Percentiles rank a stretch among this genome's conserved stretches.
These are phyloP conservation scores for Bradynema listronoti DNA, from an alignment of 1,140 invertebrate species.

Conservation along the genomic window DNA sequence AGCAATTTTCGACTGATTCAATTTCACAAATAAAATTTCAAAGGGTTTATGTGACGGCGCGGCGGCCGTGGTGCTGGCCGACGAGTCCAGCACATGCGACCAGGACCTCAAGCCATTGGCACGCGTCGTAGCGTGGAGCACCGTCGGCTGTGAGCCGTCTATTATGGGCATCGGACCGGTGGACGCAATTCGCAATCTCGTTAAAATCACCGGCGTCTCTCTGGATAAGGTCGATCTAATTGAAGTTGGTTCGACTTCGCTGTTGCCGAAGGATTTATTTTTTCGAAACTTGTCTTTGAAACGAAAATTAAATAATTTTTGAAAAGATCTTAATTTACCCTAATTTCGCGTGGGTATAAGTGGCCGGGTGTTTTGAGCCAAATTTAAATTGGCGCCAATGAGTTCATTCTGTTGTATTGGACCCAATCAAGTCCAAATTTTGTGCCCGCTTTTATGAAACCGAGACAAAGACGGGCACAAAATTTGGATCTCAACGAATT, in stretches of 20 bases:
- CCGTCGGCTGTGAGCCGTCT: constrained; percentile 64
- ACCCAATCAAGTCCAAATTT: no score
- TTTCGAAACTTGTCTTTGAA: no score
- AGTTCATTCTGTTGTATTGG: no score
- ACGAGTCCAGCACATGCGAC: constrained; percentile 77
- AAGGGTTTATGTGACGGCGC: constrained; percentile 93
- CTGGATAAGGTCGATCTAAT: constrained; percentile 82
- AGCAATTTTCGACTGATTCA: not conserved
- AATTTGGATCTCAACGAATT: no score
- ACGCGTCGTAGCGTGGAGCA: constrained; percentile 61
- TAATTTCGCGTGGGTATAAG: no score
- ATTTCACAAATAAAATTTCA: constrained; percentile 29
- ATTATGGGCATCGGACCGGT: constrained; percentile 75
- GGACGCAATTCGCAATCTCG: constrained; percentile 79
- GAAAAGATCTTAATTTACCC: no score
- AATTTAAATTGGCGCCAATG: no score
- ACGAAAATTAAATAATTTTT: no score
- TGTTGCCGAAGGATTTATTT: constrained; percentile 72
- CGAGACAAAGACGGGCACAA: no score
- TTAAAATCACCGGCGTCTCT: constrained; percentile 67
- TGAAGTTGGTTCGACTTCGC: constrained; percentile 92
- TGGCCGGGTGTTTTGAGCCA: no score
- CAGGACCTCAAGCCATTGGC: constrained; percentile 69
- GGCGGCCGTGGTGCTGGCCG: constrained; percentile 74
- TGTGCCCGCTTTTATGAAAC: no score